Evolutionary conservation across 2,888 invertebrate species (phyloP).

Genomic region (Prionchulus punctatus): DNA sequence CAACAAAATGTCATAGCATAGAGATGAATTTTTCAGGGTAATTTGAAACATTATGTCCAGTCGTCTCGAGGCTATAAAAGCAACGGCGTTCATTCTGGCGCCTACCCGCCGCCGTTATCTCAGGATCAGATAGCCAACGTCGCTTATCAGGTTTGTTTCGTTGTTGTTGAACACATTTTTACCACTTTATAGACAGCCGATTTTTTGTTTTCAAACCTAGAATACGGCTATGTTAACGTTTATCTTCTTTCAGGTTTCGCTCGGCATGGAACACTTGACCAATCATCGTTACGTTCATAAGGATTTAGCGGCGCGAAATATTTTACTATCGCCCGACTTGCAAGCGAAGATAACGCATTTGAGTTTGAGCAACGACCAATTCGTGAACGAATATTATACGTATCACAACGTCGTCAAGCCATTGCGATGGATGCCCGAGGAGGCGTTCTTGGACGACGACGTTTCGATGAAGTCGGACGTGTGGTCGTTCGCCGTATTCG

Average conservation of each 20-base stretch:
- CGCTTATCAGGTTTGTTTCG: conserved; percentile 32
- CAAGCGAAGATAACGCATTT: conserved; percentile 51
- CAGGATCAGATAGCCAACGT: conserved; percentile 36
- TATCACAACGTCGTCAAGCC: conserved; percentile 67
- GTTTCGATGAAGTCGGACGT: conserved; percentile 82
- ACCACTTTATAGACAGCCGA: background rate
- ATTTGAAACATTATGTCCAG: conserved; percentile 55
- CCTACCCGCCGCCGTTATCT: conserved; percentile 45
- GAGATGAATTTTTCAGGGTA: conserved; percentile 63
- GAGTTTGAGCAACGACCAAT: conserved; percentile 46
- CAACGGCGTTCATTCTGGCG: conserved; percentile 14
- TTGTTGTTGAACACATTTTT: no score
- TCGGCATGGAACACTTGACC: conserved; percentile 61
- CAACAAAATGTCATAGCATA: no score
- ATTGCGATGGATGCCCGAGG: conserved; percentile 71
- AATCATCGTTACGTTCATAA: conserved; percentile 62
- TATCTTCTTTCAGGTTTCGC: conserved; percentile 48
- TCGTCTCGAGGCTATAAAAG: conserved; percentile 24
- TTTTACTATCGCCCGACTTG: conserved; percentile 61
- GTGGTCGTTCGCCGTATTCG: conserved; percentile 69
- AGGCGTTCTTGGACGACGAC: conserved; percentile 73
- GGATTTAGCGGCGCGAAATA: conserved; percentile 78
- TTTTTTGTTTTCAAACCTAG: background rate
- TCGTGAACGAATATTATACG: conserved; percentile 73
- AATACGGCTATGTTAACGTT: no score